Evolutionary conservation across 2,888 invertebrate species (phyloP).

Genomic region (Conomelus anceps): DNA sequence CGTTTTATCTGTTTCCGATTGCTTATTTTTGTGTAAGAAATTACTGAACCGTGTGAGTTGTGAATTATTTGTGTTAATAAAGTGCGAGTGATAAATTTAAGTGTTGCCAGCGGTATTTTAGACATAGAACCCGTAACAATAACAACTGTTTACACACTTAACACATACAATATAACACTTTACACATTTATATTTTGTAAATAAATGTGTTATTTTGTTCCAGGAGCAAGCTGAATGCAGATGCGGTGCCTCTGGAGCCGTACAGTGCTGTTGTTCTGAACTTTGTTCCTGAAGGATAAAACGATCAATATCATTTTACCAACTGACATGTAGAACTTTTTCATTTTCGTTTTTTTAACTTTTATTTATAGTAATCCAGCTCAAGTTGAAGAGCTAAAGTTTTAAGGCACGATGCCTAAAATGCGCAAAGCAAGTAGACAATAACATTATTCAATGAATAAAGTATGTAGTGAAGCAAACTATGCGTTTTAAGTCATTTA

Average conservation of each 20-base stretch:
- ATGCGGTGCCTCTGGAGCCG: neutral
- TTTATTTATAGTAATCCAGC: neutral
- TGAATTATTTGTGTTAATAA: no score
- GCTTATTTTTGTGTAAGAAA: no score
- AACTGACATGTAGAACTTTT: neutral
- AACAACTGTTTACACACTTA: no score
- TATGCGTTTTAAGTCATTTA: neutral
- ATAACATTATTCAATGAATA: neutral
- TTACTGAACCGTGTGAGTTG: no score
- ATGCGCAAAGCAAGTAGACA: neutral
- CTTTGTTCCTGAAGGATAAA: neutral
- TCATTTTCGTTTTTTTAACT: neutral
- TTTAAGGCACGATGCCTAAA: neutral
- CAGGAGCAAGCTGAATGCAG: neutral
- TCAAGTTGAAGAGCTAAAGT: neutral
- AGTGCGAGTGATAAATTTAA: no score
- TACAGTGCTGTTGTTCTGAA: neutral
- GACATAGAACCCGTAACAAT: no score
- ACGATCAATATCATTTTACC: neutral
- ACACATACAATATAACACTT: no score
- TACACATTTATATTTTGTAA: no score
- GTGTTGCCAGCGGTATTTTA: no score
- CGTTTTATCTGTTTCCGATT: no score
- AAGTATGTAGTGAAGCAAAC: neutral
- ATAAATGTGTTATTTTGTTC: neutral